Percentiles rank a stretch among this genome's conserved stretches.
Evolutionary conservation across 2,797 vertebrate species (phyloP).

Genomic region (Monodelphis domestica): DNA sequence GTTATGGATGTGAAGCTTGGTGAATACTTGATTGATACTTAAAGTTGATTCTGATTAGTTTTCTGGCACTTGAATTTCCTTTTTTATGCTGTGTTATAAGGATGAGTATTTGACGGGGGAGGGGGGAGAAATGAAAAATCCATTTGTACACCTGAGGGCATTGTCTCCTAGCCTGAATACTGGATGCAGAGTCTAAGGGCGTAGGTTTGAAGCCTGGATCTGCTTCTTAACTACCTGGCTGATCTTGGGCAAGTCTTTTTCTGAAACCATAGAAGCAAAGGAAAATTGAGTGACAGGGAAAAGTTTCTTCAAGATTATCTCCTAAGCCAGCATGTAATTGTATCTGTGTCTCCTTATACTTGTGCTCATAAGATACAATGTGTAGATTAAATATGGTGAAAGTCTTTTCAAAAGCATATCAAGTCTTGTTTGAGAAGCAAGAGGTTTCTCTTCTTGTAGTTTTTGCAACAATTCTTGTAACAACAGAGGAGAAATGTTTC

Average conservation of each 20-base stretch:
- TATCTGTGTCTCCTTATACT: background rate
- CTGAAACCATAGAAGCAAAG: background rate
- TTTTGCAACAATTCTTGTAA: background rate
- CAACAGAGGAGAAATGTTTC: background rate
- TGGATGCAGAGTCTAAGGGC: background rate
- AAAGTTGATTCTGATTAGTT: too few relatives aligned
- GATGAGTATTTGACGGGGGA: background rate
- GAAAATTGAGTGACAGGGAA: background rate
- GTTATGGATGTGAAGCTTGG: background rate
- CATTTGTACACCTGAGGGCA: background rate
- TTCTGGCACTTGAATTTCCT: background rate
- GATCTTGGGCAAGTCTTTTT: background rate
- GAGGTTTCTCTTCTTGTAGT: slow-evolving; percentile 14
- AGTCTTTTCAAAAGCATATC: background rate
- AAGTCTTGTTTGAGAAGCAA: background rate
- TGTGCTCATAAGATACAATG: slow-evolving; percentile 11
- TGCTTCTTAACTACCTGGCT: background rate
- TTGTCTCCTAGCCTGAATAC: background rate
- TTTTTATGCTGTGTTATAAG: background rate
- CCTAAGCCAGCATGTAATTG: background rate
- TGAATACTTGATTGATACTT: too few relatives aligned
- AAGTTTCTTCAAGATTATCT: background rate
- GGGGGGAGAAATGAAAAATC: background rate
- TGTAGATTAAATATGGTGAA: background rate
- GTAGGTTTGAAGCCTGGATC: background rate